phyloP scores from a whole-genome alignment of 2,888 invertebrate species.

The Pandemis corylana region DNA sequence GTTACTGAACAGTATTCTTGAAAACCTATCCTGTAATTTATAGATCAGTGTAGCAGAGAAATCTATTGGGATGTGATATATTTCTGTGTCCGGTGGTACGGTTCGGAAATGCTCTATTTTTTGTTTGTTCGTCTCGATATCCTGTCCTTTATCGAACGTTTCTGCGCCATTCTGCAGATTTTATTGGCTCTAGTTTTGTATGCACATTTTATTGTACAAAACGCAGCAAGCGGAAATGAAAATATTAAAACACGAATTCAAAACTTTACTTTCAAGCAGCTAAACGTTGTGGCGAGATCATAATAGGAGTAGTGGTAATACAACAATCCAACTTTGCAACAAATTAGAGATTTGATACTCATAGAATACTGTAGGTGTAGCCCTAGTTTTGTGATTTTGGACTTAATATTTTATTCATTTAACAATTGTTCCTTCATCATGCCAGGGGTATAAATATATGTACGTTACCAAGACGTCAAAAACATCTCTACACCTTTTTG shows the following conservation, averaged over 20 bases:
- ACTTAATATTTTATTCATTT: too few species aligned
- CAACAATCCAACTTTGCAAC: too few species aligned
- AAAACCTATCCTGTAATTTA: slow-evolving; percentile 9
- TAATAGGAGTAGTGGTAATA: too few species aligned
- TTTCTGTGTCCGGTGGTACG: neutral
- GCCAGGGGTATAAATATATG: too few species aligned
- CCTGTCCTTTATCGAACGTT: neutral
- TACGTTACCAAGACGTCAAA: too few species aligned
- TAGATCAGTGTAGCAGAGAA: neutral
- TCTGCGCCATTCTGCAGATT: neutral
- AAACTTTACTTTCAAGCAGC: too few species aligned
- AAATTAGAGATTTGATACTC: too few species aligned
- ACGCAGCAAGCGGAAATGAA: neutral
- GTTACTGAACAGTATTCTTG: neutral
- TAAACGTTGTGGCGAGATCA: too few species aligned
- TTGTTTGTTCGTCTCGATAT: neutral
- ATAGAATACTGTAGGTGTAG: too few species aligned
- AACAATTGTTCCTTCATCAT: too few species aligned
- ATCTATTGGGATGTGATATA: slow-evolving; percentile 6
- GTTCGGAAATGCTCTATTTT: neutral
- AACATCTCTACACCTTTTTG: too few species aligned
- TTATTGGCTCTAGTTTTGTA: neutral
- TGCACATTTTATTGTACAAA: neutral
- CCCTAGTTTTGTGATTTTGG: too few species aligned
- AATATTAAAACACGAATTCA: neutral